A percentile compares a stretch with the other conserved stretches of the same genome.
Evolutionary conservation across 2,888 invertebrate genomes (phyloP).

Genomic region (Leucania comma): DNA sequence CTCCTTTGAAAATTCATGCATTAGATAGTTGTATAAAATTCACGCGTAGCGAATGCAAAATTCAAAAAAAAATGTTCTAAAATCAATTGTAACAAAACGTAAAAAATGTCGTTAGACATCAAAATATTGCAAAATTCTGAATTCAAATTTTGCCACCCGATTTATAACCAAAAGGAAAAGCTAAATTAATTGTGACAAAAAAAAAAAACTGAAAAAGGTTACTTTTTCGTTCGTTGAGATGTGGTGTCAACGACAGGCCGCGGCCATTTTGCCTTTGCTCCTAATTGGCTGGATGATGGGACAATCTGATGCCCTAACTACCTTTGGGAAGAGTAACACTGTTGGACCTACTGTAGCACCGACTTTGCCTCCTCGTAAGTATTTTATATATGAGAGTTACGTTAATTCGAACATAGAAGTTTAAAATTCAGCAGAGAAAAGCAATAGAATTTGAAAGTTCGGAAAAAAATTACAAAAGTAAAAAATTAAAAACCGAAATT

Average conservation of each 20-base stretch:
- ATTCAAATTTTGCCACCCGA: neutral
- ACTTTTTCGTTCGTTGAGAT: constrained; percentile 83
- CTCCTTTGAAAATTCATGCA: neutral
- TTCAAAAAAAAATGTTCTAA: neutral
- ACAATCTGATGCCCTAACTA: constrained; percentile 92
- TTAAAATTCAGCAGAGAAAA: neutral
- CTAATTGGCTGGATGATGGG: constrained; percentile 85
- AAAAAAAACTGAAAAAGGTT: constrained; percentile 70
- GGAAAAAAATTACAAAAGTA: neutral
- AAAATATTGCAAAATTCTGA: too few relatives aligned
- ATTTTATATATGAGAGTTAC: constrained; percentile 10
- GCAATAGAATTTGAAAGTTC: too few relatives aligned
- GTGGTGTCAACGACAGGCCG: constrained; percentile 84
- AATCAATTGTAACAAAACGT: neutral
- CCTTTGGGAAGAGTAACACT: constrained; percentile 93
- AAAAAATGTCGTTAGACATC: too few relatives aligned
- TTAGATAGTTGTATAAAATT: constrained; percentile 16
- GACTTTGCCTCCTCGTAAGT: constrained; percentile 91
- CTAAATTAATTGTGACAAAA: constrained; percentile 27
- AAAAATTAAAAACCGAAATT: neutral
- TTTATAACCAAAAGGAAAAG: constrained; percentile 5
- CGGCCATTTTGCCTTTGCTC: constrained; percentile 82
- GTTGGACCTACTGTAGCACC: constrained; percentile 90
- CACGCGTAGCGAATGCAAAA: constrained; percentile 6
- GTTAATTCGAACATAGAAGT: constrained; percentile 3